Base-by-base conservation (phyloP, 2,888 invertebrate genomes). In the Slavum lentiscoides region DNA sequence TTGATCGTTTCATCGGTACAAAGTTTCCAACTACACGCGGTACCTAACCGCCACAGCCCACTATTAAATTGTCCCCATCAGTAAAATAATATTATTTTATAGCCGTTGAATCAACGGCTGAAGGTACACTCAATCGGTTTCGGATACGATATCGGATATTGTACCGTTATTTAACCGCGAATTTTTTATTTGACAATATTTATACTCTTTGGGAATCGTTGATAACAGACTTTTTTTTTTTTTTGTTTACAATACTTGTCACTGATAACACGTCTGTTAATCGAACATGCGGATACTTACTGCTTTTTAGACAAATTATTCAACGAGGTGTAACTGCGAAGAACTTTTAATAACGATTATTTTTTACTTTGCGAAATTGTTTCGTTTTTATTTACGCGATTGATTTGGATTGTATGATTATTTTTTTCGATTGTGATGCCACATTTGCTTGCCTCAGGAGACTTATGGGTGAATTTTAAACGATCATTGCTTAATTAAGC, bases 231-330 rank as follows among this genome's bases (percentile, higher is more conserved):
- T 39, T 1, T 58, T 39, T 37, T 23, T 37, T 11, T 61, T 72
- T 39, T 59, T 72, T 58, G 17, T 61, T n/a, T 59, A 59, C 17
- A 9, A n/a, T 15, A 13, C 19, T 19, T 66, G 15, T n/a, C 8
- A 37, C 23, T 67, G 66, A 75, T 67, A 75, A 75, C 75, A 75
- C 75, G 75, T 75, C 19, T 67, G 67, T 55, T 43, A 37, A 53
- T 58, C 7, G 21, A 58, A 75, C 75, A 75, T 75, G 75, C 75
- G 30, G 9, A 62, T 59, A n/a, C 7, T 72, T 7, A 17, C 21
- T 19, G 23, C 49, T 53, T 43, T 74, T 19, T 74, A 13, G 30
- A 62, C 43, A 6, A 37, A 39, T 39, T n/a, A 55, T 59, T 39
- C 7, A 6, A 9, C 19, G n/a, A 19, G 17, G 2, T 8, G n/a